A percentile compares a stretch with the other conserved stretches of the same genome.
Conservation (phyloP, 2,888 invertebrate genomes). For the Lasioglossum morio region DNA sequence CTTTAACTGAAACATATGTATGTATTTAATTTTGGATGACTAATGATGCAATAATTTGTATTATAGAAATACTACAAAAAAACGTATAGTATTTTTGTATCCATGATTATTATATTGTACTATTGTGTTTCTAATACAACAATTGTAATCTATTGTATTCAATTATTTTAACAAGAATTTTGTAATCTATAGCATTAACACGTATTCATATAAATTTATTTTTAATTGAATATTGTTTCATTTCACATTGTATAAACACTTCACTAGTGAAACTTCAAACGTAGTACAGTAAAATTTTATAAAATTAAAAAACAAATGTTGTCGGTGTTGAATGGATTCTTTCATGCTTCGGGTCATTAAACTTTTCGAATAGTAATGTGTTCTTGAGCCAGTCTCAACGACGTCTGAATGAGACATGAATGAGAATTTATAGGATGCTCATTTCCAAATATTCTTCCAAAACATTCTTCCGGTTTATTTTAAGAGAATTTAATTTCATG, state of each 20-base stretch:
- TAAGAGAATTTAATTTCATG: neutral
- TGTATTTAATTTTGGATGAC: too few species aligned
- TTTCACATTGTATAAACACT: neutral
- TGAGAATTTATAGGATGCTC: constrained; percentile 1
- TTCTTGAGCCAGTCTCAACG: constrained; percentile 14
- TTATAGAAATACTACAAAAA: too few species aligned
- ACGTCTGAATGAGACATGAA: neutral
- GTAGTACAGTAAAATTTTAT: neutral
- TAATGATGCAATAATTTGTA: too few species aligned
- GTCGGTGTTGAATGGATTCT: neutral
- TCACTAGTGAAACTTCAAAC: neutral
- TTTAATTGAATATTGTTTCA: neutral
- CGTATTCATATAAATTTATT: neutral
- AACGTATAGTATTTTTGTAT: too few species aligned
- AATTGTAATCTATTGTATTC: neutral
- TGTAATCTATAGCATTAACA: neutral
- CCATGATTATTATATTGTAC: too few species aligned
- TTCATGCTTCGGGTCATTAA: constrained; percentile 22
- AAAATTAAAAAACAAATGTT: neutral
- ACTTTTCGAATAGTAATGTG: constrained; percentile 23
- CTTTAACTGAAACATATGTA: too few species aligned
- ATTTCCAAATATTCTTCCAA: neutral
- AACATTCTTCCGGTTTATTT: neutral
- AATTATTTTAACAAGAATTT: neutral
- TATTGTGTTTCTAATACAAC: too few species aligned